Evolutionary conservation across 53 echinoderm and acorn worm species (phyloP).

Genomic region (Henricia sp.): DNA sequence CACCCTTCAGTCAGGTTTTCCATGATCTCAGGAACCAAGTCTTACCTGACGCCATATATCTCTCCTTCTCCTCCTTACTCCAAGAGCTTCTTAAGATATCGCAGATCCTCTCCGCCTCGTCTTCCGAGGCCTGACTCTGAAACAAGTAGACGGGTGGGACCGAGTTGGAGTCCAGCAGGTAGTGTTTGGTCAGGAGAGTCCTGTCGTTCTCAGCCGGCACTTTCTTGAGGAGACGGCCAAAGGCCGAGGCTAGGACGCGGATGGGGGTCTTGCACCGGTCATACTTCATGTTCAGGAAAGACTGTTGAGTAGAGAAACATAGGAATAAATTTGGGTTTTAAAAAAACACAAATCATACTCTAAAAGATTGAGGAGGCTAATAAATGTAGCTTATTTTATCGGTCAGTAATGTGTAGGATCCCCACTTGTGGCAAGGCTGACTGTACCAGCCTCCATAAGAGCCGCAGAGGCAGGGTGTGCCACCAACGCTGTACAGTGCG

Average conservation of each 20-base stretch:
- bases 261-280: constrained; percentile 74
- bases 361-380: too few relatives aligned
- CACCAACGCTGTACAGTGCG: too few relatives aligned
- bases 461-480: too few relatives aligned
- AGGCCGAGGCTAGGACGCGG: constrained; percentile 91
- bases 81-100: constrained; percentile 84
- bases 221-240: constrained; percentile 88
- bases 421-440: too few relatives aligned
- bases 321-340: too few relatives aligned
- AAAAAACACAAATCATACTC: too few relatives aligned
- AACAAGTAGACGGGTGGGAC: constrained; percentile 85
- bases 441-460: too few relatives aligned
- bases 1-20: too few relatives aligned
- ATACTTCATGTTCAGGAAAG: constrained; percentile 96
- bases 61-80: constrained; percentile 93
- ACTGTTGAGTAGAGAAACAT: constrained; percentile 47
- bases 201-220: constrained; percentile 68
- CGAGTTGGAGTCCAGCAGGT: constrained; percentile 88
- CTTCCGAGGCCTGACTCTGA: constrained; percentile 53
- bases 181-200: constrained; percentile 74
- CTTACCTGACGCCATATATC: constrained; percentile 91
- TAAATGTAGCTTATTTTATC: too few relatives aligned
- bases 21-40: too few relatives aligned
- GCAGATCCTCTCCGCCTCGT: constrained; percentile 80
- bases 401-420: too few relatives aligned